Base-by-base conservation (phyloP, 2,888 invertebrate genomes). In the Parnassius glacialis region DNA sequence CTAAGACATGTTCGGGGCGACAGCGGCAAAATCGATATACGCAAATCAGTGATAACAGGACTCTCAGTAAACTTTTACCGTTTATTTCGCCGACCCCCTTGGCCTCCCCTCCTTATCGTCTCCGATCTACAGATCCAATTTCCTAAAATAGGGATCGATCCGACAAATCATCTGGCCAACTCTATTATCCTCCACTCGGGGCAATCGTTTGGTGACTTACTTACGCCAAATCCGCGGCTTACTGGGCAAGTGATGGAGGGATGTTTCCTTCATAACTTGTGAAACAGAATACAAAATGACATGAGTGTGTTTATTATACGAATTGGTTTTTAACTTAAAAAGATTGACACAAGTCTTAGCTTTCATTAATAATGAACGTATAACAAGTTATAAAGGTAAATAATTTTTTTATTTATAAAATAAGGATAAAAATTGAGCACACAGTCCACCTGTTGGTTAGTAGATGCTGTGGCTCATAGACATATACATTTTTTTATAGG, bases 101-200 rank as follows among this genome's bases (percentile, higher is more conserved):
- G 75, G 71, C 73, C 72, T 70, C 76, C 71, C 74, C 70, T 68
- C 78, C 74, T 76, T 74, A 86, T 92, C 91, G 85, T 77, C 77
- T 80, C 74, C 85, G 85, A 92, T 92, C 92, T 90, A 90, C 91
- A 92, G 90, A 92, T 92, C 92, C 92, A 92, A 92, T 92, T 91
- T 92, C 91, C 91, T 84, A 87, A 91, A 92, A 90, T 91, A 91
- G 92, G 88, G 85, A 87, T 89, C 87, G 89, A 92, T 92, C 87
- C 89, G 88, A 91, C 92, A 92, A 92, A 92, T 92, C 92, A 92
- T 92, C 87, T 86, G 85, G 83, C 80, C 81, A 79, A 86, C 84
- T 88, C 85, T 83, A 86, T 88, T 87, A 88, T 85, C 72, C 74
- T 59, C 58, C 62, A 54, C 62, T 52, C 59, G 62, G 52, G 53